These are phyloP conservation scores for Aromia moschata DNA, from an alignment of 2,888 invertebrate genomes.

Conservation along the genomic window DNA sequence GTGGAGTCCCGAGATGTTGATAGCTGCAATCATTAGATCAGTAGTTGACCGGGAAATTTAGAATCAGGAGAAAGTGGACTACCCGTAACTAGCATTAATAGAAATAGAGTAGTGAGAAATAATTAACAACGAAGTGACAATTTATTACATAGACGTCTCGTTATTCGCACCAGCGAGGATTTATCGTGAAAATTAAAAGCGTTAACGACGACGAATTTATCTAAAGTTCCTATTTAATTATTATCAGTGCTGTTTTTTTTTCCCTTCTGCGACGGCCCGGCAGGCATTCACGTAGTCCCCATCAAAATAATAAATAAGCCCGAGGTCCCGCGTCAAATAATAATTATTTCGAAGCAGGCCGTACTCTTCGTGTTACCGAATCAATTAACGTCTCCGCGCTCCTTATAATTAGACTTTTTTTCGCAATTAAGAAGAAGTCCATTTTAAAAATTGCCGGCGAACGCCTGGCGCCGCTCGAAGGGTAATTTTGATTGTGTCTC, in stretches of 20 bases:
- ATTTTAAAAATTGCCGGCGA: constrained; percentile 61
- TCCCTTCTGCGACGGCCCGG: constrained; percentile 7
- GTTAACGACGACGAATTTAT: constrained; percentile 22
- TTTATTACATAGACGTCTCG: not conserved
- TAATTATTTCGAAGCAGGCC: constrained; percentile 50
- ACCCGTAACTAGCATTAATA: not conserved
- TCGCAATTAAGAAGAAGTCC: constrained; percentile 61
- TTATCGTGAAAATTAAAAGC: constrained; percentile 21
- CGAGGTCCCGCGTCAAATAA: constrained; percentile 51
- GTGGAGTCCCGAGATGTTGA: no score
- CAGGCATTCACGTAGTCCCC: constrained; percentile 48
- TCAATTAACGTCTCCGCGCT: constrained; percentile 62
- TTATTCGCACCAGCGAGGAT: constrained; percentile 11
- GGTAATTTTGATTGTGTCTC: constrained; percentile 59
- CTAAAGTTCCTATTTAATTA: constrained; percentile 21
- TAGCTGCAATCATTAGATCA: no score
- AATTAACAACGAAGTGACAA: not conserved
- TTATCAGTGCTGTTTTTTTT: constrained; percentile 9
- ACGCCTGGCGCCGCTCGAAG: constrained; percentile 57
- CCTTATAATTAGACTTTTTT: constrained; percentile 63
- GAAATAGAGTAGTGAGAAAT: not conserved
- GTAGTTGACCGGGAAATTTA: no score
- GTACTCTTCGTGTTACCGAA: constrained; percentile 62
- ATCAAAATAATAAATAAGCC: constrained; percentile 58
- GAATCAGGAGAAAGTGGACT: not conserved